Evolutionary conservation across 2,797 vertebrate genomes (phyloP).

Genomic region (Alcedo quadribrachys): DNA sequence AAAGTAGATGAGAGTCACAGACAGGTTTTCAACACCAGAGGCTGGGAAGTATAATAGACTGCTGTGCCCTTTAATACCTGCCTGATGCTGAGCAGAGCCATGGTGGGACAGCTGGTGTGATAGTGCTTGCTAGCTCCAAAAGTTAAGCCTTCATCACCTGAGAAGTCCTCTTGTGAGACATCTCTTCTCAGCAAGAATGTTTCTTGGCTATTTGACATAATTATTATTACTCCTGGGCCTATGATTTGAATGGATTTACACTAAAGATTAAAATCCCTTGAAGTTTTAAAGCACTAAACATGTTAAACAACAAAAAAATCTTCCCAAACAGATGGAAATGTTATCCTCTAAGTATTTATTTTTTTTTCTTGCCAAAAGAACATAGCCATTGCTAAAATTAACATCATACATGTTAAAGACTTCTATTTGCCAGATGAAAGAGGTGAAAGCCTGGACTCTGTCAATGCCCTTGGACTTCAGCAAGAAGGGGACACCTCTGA

Average conservation of each 20-base stretch:
- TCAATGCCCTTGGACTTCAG: not conserved
- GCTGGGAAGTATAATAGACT: not conserved
- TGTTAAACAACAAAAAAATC: not conserved
- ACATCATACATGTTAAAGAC: not conserved
- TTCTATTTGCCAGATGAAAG: not conserved
- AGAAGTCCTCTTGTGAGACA: not conserved
- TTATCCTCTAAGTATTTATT: too few species aligned
- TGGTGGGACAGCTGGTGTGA: not conserved
- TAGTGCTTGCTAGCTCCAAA: not conserved
- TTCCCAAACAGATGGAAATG: not conserved
- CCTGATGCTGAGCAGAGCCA: not conserved
- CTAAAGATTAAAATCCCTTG: not conserved
- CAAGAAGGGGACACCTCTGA: too few species aligned
- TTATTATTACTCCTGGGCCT: not conserved
- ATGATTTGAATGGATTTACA: not conserved
- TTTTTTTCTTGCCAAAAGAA: not conserved
- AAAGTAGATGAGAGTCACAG: not conserved
- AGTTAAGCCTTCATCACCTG: not conserved
- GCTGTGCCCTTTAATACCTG: not conserved
- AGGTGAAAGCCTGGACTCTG: not conserved
- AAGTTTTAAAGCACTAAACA: not conserved
- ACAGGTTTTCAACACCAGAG: not conserved
- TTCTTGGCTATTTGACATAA: too few species aligned
- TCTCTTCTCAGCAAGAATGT: too few species aligned
- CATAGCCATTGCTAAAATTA: not conserved